Evolutionary conservation across 2,113 vertebrate genomes (phyloP).

Genomic region (Platichthys flesus): DNA sequence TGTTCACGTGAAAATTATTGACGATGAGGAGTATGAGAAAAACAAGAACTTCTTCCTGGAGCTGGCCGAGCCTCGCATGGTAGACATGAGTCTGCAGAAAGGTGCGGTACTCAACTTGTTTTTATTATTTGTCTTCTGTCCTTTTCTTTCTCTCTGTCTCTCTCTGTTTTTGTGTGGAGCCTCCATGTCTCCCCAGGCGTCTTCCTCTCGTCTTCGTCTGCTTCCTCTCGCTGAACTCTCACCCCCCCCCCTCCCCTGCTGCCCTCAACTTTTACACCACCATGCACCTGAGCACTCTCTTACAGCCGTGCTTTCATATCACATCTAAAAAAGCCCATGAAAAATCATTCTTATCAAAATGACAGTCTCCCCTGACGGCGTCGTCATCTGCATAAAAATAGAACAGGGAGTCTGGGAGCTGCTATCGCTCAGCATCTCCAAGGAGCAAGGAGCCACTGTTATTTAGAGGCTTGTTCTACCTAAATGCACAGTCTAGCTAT

Average conservation of each 20-base stretch:
- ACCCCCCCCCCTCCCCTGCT: neutral
- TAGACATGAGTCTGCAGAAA: slow-evolving; percentile 87
- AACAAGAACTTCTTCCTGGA: slow-evolving; percentile 99
- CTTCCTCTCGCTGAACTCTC: slow-evolving; percentile 14
- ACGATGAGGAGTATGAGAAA: slow-evolving; percentile 99
- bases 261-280: neutral
- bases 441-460: slow-evolving; percentile 38
- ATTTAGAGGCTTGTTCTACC: slow-evolving; percentile 28
- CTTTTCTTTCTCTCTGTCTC: slow-evolving; percentile 1
- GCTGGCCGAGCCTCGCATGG: slow-evolving; percentile 94
- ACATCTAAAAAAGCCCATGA: neutral
- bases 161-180: slow-evolving; percentile 13
- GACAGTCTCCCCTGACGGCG: slow-evolving; percentile 20
- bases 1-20: slow-evolving; percentile 98
- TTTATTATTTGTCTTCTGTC: slow-evolving; percentile 22
- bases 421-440: slow-evolving; percentile 30
- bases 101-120: slow-evolving; percentile 68
- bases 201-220: slow-evolving; percentile 49
- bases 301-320: slow-evolving; percentile 2
- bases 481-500: neutral
- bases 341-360: slow-evolving; percentile 16
- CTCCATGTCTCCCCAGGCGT: neutral
- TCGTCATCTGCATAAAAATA: slow-evolving; percentile 45
- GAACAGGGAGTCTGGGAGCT: slow-evolving; percentile 12
- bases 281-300: neutral